Base-by-base conservation (phyloP, 2,113 vertebrate genomes). In the Dipodomys ordii region DNA sequence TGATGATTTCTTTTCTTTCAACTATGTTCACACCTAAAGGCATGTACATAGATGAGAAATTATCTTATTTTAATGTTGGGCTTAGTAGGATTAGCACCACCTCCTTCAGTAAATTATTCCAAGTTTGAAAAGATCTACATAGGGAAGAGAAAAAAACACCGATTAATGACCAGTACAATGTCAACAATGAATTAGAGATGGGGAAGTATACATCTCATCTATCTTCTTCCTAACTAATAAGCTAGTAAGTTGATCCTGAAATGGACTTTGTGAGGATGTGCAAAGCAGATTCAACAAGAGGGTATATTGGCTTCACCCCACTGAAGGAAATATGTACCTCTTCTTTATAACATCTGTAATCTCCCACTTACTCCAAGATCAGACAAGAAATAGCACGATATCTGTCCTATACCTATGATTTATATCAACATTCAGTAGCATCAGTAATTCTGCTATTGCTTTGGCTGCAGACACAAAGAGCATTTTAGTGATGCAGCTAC, bases 371-470 rank as follows among this genome's bases (percentile, higher is more conserved):
- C 2, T 87, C 72, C 71, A 94, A 78, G 20, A 13, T n/a, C 6
- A 60, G 35, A 20, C 7, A 86, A 35, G 6, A 4, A 23, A 68
- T 2, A 65, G n/a, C 18, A 60, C 71, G 79, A 12, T 79, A 74
- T 74, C 77, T 13, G 0, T 74, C 39, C 67, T 2, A 0, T 32
- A 18, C 15, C 28, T 96, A 78, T 94, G 65, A 79, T 93, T 90
- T 93, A 73, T n/a, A 39, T 90, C 53, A 93, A 87, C 53, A 87
- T 28, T 49, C 53, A 57, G 22, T 72, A 74, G 16, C 49, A 74
- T 91, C 16, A 77, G 65, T 78, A 73, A 94, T 87, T 93, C 87
- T 93, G 65, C 13, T 11, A 86, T 46, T 93, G 57, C 32, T 18
- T 91, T 83, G 25, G 16, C 83, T 71, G 30, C 65, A 19, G 25